phyloP scores from a whole-genome alignment of 2,113 vertebrate species.

The Rhinogobius similis region DNA sequence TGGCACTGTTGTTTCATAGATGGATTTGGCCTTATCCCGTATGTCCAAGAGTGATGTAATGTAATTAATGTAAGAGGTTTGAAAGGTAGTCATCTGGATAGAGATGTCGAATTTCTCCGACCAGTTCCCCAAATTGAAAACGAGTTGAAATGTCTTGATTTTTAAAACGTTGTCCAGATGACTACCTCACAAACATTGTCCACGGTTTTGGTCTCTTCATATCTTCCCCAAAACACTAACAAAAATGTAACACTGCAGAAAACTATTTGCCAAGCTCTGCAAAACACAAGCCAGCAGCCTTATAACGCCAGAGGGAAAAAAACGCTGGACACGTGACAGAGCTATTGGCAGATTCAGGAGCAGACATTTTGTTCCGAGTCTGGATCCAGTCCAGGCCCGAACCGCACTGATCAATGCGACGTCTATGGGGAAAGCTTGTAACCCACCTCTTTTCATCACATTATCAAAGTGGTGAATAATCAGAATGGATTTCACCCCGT shows the following conservation, averaged over 20 bases:
- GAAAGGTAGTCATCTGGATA: too few species aligned
- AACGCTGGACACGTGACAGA: conserved; percentile 42
- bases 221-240: background rate
- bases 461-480: conserved; percentile 45
- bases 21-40: too few species aligned
- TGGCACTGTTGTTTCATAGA: background rate
- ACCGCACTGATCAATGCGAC: conserved; percentile 31
- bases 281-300: background rate
- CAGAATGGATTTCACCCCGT: conserved; percentile 10
- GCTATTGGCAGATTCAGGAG: conserved; percentile 34
- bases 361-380: conserved; percentile 31
- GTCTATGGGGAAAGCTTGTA: conserved; percentile 27
- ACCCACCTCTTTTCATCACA: conserved; percentile 28
- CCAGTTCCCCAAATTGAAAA: too few species aligned
- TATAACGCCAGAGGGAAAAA: background rate
- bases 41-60: too few species aligned
- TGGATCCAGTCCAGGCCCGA: conserved; percentile 43
- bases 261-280: background rate
- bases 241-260: background rate
- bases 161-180: too few species aligned
- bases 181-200: too few species aligned
- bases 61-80: too few species aligned
- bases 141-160: too few species aligned
- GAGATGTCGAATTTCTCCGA: too few species aligned
- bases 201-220: background rate